Base-by-base conservation (phyloP, 2,113 vertebrate genomes). In the Ophthalmolycus amberensis region DNA sequence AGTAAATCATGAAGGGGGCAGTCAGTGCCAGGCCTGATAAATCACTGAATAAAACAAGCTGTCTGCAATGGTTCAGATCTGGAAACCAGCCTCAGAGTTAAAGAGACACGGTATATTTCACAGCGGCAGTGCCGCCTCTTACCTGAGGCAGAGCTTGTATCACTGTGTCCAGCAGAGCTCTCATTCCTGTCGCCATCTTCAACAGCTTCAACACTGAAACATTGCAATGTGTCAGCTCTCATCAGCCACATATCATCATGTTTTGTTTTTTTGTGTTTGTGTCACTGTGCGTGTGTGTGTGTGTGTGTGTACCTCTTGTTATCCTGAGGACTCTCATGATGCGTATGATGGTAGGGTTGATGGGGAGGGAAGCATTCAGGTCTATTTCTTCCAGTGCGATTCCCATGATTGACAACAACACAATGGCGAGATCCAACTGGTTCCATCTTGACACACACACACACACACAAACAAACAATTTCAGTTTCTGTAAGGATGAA, bases 121-220 rank as follows among this genome's bases (percentile, higher is more conserved):
- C 22, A 73, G 72, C 42, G 16, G 71, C 20, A 46, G 62, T 16
- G 68, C 38, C 20, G 71, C 46, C 10, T 82, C 83, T 86, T 94
- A 99, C 98, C 97, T 99, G 98, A 79, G 98, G 98, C 90, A 99
- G 93, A 0, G 98, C 98, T 90, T 99, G 98, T 40, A 99, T 97
- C 93, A 99, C 98, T 0, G 98, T 99, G 93, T 99, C 97, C 95
- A 99, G 88, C 75, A 99, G 95, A 75, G 98, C 95, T 89, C 98
- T 94, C 98, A 99, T 99, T 65, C 98, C 98, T 0, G 97, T 99
- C 14, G 98, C 98, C 98, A 99, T 99, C 95, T 99, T 99, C 72
- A 99, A 90, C 83, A 99, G 95, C 90, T 99, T 99, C 92, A 99
- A 87, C 89, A 99, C 98, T 99, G 88, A 54, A 91, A 95, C 56